Percentiles rank a stretch among this genome's conserved stretches.
Evolutionary conservation across 2,113 vertebrate genomes (phyloP).

Genomic region (Poecile atricapillus): DNA sequence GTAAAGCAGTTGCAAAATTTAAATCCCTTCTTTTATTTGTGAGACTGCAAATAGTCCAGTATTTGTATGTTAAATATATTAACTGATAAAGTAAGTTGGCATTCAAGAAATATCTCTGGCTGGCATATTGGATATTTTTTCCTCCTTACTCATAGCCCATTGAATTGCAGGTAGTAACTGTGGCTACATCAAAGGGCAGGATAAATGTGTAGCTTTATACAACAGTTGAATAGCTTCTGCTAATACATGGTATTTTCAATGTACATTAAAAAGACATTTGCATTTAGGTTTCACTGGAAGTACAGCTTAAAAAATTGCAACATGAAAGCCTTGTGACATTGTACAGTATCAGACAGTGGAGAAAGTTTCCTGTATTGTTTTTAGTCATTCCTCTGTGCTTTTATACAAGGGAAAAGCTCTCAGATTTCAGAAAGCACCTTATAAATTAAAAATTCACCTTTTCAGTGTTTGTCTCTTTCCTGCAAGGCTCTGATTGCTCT

Average conservation of each 20-base stretch:
- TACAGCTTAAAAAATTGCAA: not conserved
- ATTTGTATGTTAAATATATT: conserved; percentile 55
- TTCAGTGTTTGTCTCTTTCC: not conserved
- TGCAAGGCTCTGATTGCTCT: not conserved
- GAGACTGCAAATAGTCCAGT: conserved; percentile 24
- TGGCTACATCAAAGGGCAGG: conserved; percentile 4
- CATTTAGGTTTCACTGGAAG: not conserved
- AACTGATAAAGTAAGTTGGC: conserved; percentile 9
- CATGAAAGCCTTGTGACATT: not conserved
- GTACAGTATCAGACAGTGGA: not conserved
- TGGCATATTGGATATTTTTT: not conserved
- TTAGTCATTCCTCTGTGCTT: not conserved
- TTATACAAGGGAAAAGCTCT: not conserved
- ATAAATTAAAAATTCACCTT: not conserved
- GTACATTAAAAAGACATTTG: not conserved
- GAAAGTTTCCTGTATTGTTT: not conserved
- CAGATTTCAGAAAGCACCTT: not conserved
- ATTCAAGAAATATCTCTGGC: not conserved
- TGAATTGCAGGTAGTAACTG: conserved; percentile 5
- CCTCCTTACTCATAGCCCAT: not conserved
- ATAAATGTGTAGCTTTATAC: not conserved
- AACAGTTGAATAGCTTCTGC: not conserved
- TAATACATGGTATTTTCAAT: not conserved
- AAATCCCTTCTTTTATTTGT: conserved; percentile 54
- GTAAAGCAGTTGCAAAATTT: conserved; percentile 51